These are phyloP conservation scores for Phthorimaea operculella DNA, from an alignment of 1,140 invertebrate genomes.

Conservation along the genomic window DNA sequence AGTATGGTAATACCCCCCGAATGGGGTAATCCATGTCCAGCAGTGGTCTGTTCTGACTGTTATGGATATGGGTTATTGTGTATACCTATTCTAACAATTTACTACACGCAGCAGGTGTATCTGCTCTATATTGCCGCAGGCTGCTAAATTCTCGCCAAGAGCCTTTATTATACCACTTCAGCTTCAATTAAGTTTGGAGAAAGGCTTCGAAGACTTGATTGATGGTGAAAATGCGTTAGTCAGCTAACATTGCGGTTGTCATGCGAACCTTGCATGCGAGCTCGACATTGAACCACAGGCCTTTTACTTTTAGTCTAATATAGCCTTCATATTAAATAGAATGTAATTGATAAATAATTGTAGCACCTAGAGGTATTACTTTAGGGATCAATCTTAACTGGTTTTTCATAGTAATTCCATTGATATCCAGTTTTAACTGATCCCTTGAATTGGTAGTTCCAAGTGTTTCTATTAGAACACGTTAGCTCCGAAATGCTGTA, in stretches of 20 bases:
- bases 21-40: no score
- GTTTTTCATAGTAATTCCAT: neutral
- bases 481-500: no score
- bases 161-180: neutral
- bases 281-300: neutral
- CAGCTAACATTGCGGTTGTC: neutral
- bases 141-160: no score
- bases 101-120: no score
- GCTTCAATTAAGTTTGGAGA: neutral
- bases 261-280: neutral
- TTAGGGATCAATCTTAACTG: neutral
- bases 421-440: no score
- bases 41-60: no score
- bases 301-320: neutral
- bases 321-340: neutral
- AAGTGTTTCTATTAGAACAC: no score
- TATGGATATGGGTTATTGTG: no score
- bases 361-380: neutral
- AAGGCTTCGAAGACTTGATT: conserved; percentile 1
- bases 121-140: no score
- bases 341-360: neutral
- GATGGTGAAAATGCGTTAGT: neutral
- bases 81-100: no score
- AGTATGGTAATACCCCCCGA: no score
- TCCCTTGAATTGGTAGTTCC: no score